phyloP scores from a whole-genome alignment of 2,113 vertebrate species.

The Trichomycterus rosablanca region DNA sequence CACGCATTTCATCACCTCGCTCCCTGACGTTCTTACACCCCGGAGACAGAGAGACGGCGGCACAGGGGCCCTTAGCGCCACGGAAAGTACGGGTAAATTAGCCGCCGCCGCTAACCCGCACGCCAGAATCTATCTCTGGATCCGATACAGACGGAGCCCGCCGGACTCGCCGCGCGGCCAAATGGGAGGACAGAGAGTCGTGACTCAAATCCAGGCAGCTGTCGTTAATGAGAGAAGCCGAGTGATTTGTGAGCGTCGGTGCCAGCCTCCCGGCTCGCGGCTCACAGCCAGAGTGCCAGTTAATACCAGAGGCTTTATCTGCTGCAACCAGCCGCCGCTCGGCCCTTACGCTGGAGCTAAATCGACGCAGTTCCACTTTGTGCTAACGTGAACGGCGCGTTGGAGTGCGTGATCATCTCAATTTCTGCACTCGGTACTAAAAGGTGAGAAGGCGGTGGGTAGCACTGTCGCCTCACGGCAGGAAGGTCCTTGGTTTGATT shows the following conservation, averaged over 20 bases:
- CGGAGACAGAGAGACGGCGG: neutral
- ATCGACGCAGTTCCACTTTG: too few species aligned
- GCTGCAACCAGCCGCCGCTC: neutral
- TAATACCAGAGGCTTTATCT: conserved; percentile 6
- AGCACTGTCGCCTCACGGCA: too few species aligned
- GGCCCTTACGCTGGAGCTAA: too few species aligned
- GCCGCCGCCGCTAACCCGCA: conserved; percentile 10
- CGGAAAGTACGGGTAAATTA: conserved; percentile 19
- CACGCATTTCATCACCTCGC: conserved; percentile 16
- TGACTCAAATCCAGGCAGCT: conserved; percentile 61
- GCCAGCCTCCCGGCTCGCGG: conserved; percentile 22
- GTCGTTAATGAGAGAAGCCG: conserved; percentile 61
- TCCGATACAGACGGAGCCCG: conserved; percentile 47
- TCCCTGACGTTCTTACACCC: conserved; percentile 2
- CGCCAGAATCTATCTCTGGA: conserved; percentile 16
- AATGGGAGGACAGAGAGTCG: conserved; percentile 62
- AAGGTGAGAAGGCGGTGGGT: too few species aligned
- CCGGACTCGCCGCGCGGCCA: conserved; percentile 60
- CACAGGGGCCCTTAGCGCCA: conserved; percentile 4
- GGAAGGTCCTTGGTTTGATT: too few species aligned
- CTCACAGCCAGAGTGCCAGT: conserved; percentile 22
- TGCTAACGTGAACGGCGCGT: too few species aligned
- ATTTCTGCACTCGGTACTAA: too few species aligned
- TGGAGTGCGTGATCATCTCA: too few species aligned
- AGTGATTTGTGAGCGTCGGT: conserved; percentile 23